Base-by-base conservation (phyloP, 2,113 vertebrate genomes). In the Tamias sibiricus region DNA sequence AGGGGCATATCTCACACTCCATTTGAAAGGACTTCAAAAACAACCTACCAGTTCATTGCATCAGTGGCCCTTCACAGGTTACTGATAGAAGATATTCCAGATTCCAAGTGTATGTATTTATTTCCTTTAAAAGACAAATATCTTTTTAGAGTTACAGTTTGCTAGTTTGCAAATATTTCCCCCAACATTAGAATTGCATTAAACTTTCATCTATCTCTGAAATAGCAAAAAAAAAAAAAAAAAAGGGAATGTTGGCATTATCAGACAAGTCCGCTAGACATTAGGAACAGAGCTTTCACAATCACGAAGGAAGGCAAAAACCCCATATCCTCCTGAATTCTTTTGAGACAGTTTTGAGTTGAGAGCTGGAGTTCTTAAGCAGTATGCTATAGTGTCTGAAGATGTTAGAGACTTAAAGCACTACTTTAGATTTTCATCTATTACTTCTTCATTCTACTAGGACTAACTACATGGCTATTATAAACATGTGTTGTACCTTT, bases 31-130 rank as follows among this genome's bases (percentile, higher is more conserved):
- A 95, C 96, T 49, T 91, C 96, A 86, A 97, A 95, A 32, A 96
- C 98, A 72, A 97, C 98, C 22, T 98, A 99, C 98, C 98, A 98
- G 6, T 99, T 99, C 97, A 97, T 99, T 91, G 98, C 98, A 4
- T 99, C 99, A 0, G 98, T 99, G 91, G 98, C 98, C 28, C 98
- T 99, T 80, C 80, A 89, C 42, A 98, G 98, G 49, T 96, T 99
- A 93, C 80, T 97, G 4, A 57, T 98, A 92, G 97, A 98, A 91
- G 98, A 99, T 76, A 98, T 99, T 87, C 97, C 97, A 3, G 96
- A 99, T 90, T 97, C 99, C 30, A 99, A 99, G 98, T 99, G 99
- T 99, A 98, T 32, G 98, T 97, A 90, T 40, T 68, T 17, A 71
- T 66, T 89, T 96, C 72, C 42, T 95, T 69, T 24, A 66, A 91